Evolutionary conservation across 2,797 vertebrate genomes (phyloP).

Genomic region (Anolis apletophallus): DNA sequence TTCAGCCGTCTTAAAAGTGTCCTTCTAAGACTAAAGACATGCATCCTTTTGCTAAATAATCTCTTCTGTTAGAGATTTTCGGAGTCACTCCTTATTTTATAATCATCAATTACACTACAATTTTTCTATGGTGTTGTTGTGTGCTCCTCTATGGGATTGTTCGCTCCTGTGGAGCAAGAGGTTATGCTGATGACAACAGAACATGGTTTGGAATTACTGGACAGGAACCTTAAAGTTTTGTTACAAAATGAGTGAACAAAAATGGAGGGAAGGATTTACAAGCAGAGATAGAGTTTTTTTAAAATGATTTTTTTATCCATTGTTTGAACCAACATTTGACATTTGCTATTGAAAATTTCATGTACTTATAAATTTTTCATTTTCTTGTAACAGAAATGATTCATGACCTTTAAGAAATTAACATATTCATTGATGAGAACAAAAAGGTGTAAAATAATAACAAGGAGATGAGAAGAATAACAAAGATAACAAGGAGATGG

Average conservation of each 20-base stretch:
- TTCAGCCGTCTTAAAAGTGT: background rate
- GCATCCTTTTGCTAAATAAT: background rate
- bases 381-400: slow-evolving; percentile 40
- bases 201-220: too few relatives aligned
- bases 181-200: too few relatives aligned
- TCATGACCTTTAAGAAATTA: slow-evolving; percentile 50
- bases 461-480: slow-evolving; percentile 26
- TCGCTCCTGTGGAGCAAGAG: too few relatives aligned
- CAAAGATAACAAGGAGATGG: slow-evolving; percentile 18
- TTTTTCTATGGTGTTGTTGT: too few relatives aligned
- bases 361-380: slow-evolving; percentile 42
- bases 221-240: background rate
- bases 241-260: background rate
- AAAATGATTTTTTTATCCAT: background rate
- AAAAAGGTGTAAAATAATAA: slow-evolving; percentile 25
- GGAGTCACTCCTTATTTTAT: too few relatives aligned
- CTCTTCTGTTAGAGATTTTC: background rate
- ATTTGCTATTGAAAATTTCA: slow-evolving; percentile 42
- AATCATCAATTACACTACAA: too few relatives aligned
- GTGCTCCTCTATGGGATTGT: too few relatives aligned
- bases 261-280: too few relatives aligned
- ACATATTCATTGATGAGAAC: background rate
- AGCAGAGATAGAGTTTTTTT: background rate
- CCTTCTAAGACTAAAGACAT: background rate
- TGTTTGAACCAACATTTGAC: slow-evolving; percentile 13